A percentile compares a stretch with the other conserved stretches of the same genome.
phyloP scores from a whole-genome alignment of 2,113 vertebrate genomes.

The Cnemophilus loriae region DNA sequence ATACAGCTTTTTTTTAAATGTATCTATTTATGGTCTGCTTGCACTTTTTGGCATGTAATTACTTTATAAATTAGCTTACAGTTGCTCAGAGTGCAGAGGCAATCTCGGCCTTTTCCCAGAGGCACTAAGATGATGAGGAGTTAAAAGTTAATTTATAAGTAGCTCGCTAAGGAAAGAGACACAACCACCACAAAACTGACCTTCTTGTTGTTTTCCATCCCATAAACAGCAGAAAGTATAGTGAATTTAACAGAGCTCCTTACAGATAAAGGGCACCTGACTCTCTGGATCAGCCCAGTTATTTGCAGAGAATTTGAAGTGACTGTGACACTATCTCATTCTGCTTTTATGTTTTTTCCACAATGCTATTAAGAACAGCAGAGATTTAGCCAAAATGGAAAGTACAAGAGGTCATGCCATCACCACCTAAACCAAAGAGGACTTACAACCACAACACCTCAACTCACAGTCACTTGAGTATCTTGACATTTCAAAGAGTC shows the following conservation, averaged over 20 bases:
- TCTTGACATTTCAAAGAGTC: not conserved
- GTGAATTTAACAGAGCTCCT: not conserved
- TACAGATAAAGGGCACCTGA: not conserved
- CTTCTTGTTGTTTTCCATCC: not conserved
- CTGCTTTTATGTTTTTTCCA: not conserved
- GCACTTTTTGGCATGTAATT: not conserved
- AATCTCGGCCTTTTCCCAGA: not conserved
- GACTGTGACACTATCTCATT: not conserved
- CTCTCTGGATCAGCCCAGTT: not conserved
- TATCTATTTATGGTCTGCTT: not conserved
- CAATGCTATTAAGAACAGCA: not conserved
- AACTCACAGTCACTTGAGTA: not conserved
- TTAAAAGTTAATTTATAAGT: not conserved
- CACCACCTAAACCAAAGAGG: not conserved
- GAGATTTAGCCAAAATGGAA: not conserved
- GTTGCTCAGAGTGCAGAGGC: not conserved
- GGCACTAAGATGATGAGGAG: not conserved
- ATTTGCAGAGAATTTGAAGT: not conserved
- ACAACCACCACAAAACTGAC: not conserved
- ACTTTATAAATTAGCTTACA: not conserved
- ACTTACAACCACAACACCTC: not conserved
- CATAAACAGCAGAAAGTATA: not conserved
- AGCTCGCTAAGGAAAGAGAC: not conserved
- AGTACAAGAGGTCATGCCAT: not conserved
- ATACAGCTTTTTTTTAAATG: not conserved